Evolutionary conservation across 92 coral and sea anemone genomes (phyloP).

Genomic region (Umimayanthus chanpuru): DNA sequence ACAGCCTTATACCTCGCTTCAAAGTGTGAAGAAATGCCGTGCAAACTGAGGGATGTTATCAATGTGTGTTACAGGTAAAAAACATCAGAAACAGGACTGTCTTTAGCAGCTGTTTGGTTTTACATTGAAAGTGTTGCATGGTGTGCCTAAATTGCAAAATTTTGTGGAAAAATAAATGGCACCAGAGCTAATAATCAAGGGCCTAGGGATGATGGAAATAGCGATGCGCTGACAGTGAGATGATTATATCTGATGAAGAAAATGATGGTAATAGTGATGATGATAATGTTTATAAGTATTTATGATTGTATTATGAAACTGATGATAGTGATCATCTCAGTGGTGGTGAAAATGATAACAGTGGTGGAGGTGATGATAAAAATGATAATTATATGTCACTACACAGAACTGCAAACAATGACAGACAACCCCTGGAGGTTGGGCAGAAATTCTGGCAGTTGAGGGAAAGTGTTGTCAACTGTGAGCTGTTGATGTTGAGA

Average conservation of each 20-base stretch:
- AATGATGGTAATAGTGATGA: neutral
- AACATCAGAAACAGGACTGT: too few species aligned
- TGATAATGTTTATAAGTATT: too few species aligned
- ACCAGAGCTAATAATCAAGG: too few species aligned
- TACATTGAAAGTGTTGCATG: neutral
- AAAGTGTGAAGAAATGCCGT: constrained; percentile 89
- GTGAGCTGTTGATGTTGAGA: constrained; percentile 84
- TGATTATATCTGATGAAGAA: neutral
- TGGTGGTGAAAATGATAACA: neutral
- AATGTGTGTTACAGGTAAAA: constrained; percentile 60
- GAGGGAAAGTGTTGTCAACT: constrained; percentile 84
- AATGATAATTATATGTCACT: neutral
- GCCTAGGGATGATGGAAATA: too few species aligned
- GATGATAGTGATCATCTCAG: too few species aligned
- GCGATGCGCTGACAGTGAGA: neutral
- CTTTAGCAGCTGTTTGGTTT: neutral
- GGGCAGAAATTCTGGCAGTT: constrained; percentile 86
- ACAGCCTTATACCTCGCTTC: constrained; percentile 90
- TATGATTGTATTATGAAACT: neutral
- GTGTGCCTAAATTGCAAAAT: too few species aligned
- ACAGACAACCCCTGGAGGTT: constrained; percentile 74
- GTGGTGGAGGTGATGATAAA: neutral
- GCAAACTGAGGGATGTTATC: constrained; percentile 91
- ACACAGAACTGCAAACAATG: constrained; percentile 65
- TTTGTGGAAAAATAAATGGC: too few species aligned